phyloP scores from a whole-genome alignment of 2,797 vertebrate species.

The Coccyzus lansbergi region DNA sequence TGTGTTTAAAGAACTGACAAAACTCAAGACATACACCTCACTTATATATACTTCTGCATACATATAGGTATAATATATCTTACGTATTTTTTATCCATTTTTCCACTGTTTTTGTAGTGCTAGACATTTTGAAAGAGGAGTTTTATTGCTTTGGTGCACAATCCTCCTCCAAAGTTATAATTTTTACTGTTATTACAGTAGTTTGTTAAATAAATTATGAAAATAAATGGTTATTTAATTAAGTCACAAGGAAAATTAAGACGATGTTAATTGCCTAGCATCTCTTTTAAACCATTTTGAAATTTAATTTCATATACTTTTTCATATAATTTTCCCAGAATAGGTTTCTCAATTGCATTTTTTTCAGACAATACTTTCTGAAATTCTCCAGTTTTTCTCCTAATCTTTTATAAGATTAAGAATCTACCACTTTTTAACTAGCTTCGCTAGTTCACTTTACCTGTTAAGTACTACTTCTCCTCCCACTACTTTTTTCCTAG shows the following conservation, averaged over 20 bases:
- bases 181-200: background rate
- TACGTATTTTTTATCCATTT: too few relatives aligned
- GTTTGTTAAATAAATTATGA: background rate
- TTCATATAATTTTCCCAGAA: background rate
- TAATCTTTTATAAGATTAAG: background rate
- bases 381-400: background rate
- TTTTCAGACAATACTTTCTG: background rate
- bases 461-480: background rate
- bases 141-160: background rate
- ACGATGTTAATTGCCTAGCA: background rate
- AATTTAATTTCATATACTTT: background rate
- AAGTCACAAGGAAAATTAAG: background rate
- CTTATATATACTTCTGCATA: too few relatives aligned
- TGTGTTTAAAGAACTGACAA: too few relatives aligned
- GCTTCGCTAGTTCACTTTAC: background rate
- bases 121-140: background rate
- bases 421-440: background rate
- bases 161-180: background rate
- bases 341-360: background rate
- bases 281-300: background rate
- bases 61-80: too few relatives aligned
- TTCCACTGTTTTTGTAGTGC: too few relatives aligned
- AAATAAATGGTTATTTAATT: background rate
- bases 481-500: background rate
- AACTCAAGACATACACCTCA: too few relatives aligned